Evolutionary conservation across 2,888 invertebrate species (phyloP), one percentile per base, ranked within the genome.

Genomic region (Allacma fusca): DNA sequence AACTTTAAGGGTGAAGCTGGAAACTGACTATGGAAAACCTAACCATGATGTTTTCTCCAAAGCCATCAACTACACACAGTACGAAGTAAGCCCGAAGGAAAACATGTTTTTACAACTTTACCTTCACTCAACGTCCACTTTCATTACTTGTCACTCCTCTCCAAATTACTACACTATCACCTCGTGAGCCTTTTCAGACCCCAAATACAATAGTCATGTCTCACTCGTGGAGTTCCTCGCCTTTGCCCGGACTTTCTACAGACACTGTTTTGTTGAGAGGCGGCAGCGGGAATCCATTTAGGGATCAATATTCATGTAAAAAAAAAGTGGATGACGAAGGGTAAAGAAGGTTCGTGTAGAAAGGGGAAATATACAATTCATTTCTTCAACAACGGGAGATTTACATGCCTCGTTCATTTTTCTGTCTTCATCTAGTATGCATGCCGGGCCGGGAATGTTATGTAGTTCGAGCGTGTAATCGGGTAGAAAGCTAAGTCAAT

Each of bases 1-100:
- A 9, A 85, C 87, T 24, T 69, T 83, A 34, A 81, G 79, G 75
- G 43, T 64, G 43, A 80, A 82, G 74, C 77, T 82, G 69, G 77
- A 76, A 23, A 70, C 75, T 19, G 76, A 82, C 24, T 83, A 82
- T 67, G 81, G 80, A 34, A 67, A 73, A 28, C 57, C 59, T 5
- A 43, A 68, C 16, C 75, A 79, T n/a, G 76, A 78, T 59, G 28
- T 85, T 7, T 88, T 88, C 81, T 88, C 88, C 70, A 85, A 87
- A 50, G 88, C 89, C 72, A 85, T 89, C 72, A 88, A 89, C 83
- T 88, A 86, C 82, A 87, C 87, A 62, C 88, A 88, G 80, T 88
- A 87, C 80, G 87, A 88, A 86, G 88, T 88, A 85, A 82, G 79
- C 62, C n/a, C n/a, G 7, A 64, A 26, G 21, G 1, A 57, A 16